Evolutionary conservation across 2,113 vertebrate species (phyloP).

Genomic region (Tetraodon nigroviridis): DNA sequence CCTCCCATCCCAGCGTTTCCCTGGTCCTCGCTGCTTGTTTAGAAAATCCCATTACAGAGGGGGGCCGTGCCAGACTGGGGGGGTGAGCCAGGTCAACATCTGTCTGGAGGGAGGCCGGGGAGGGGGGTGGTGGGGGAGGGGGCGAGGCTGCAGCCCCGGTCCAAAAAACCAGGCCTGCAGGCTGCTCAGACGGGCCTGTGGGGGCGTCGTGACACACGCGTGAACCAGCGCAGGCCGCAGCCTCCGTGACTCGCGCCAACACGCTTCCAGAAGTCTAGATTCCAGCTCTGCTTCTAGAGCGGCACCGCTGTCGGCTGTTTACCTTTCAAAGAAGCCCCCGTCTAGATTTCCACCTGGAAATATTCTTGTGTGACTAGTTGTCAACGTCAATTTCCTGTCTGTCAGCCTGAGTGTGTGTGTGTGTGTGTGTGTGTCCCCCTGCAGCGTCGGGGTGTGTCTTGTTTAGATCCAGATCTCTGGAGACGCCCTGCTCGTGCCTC

Average conservation of each 20-base stretch:
- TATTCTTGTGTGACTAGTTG: constrained; percentile 60
- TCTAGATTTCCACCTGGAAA: constrained; percentile 62
- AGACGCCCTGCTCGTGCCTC: constrained; percentile 41
- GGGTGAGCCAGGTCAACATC: constrained; percentile 73
- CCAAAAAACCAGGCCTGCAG: constrained; percentile 41
- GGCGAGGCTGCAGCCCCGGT: constrained; percentile 23
- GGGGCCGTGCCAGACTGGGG: constrained; percentile 64
- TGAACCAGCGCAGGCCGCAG: constrained; percentile 57
- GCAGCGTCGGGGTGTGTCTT: constrained; percentile 39
- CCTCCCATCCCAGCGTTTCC: constrained; percentile 45
- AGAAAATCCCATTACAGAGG: constrained; percentile 71
- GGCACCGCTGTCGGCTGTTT: constrained; percentile 9
- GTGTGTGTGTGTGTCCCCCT: constrained; percentile 33
- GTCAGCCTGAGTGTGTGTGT: constrained; percentile 51
- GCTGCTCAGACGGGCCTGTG: constrained; percentile 57
- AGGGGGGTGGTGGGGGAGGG: not conserved
- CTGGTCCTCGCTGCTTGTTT: constrained; percentile 69
- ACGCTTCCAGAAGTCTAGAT: constrained; percentile 10
- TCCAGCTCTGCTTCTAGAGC: too few species aligned
- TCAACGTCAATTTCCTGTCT: constrained; percentile 66
- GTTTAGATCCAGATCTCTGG: constrained; percentile 53
- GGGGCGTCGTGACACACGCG: constrained; percentile 60
- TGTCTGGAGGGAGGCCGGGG: constrained; percentile 60
- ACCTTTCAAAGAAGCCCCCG: constrained; percentile 30
- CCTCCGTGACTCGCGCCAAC: constrained; percentile 58